These are phyloP conservation scores for Caenorhabditis drosophilae DNA, from an alignment of 2,888 invertebrate genomes.

Conservation along the genomic window DNA sequence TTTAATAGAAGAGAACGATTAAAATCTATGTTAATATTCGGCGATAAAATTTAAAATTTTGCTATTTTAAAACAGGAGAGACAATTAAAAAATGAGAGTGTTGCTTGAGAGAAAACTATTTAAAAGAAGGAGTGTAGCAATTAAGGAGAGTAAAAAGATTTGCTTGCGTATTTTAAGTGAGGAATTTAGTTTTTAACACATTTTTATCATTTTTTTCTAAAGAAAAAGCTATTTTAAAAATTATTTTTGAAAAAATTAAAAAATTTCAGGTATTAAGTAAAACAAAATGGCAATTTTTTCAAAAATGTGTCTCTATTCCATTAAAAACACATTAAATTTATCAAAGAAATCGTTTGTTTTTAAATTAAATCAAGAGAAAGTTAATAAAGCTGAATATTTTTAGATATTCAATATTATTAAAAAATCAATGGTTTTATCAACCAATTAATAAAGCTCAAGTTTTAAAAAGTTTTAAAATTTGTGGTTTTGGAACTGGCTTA, in stretches of 20 bases:
- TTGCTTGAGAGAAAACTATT: no score
- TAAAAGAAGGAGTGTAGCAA: background rate
- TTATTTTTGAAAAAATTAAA: background rate
- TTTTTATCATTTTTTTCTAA: background rate
- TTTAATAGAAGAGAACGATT: no score
- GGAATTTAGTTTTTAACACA: background rate
- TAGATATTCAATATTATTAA: background rate
- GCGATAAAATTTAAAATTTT: background rate
- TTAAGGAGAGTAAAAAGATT: background rate
- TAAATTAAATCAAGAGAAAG: no score
- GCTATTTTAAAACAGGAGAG: background rate
- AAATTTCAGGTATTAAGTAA: background rate
- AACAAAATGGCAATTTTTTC: conserved; percentile 29
- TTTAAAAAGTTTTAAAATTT: conserved; percentile 21
- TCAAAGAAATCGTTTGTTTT: background rate
- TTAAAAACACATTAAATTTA: background rate
- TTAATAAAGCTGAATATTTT: background rate
- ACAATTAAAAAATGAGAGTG: no score
- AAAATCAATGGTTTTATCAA: conserved; percentile 17
- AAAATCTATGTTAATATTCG: background rate
- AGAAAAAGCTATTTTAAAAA: background rate
- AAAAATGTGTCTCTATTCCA: conserved; percentile 14
- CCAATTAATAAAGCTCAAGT: conserved; percentile 15
- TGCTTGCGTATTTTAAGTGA: background rate
- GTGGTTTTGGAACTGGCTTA: conserved; percentile 26